These are phyloP conservation scores for Melanotaenia pygmaea DNA, from an alignment of 2,797 vertebrate species.

Conservation along the genomic window DNA sequence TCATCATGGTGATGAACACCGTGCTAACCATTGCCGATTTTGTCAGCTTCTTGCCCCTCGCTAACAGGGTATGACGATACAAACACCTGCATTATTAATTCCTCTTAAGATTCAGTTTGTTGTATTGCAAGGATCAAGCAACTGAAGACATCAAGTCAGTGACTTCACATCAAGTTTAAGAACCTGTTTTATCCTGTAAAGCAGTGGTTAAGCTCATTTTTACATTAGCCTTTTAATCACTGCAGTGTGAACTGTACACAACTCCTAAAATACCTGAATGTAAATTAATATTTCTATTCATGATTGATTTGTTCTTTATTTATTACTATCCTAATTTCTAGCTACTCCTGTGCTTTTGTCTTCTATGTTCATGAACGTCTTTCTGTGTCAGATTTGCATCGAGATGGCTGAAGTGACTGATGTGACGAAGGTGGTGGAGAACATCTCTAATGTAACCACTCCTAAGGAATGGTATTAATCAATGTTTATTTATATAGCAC, in stretches of 20 bases:
- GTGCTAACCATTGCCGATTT: constrained; percentile 4
- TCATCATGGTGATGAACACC: constrained; percentile 2
- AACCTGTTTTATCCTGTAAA: too few relatives aligned
- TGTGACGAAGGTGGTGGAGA: background rate
- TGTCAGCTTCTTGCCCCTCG: constrained; percentile 10
- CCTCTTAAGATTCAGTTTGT: background rate
- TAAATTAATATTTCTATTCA: too few relatives aligned
- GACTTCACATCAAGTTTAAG: too few relatives aligned
- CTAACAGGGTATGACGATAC: constrained; percentile 7
- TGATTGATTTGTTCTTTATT: too few relatives aligned
- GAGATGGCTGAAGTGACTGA: constrained; percentile 11
- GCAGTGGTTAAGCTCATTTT: too few relatives aligned
- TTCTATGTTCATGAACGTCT: background rate
- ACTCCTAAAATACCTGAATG: too few relatives aligned
- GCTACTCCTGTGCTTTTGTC: background rate
- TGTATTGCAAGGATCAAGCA: background rate
- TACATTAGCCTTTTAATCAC: too few relatives aligned
- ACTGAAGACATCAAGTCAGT: background rate
- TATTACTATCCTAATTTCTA: too few relatives aligned
- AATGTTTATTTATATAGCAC: too few relatives aligned
- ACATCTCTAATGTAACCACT: background rate
- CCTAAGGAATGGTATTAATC: constrained; percentile 1
- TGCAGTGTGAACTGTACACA: too few relatives aligned
- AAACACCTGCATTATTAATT: background rate
- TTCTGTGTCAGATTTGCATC: constrained; percentile 15